Evolutionary conservation across 2,888 invertebrate genomes (phyloP), one percentile per base, ranked within the genome.

Genomic region (Tridacna gigas): DNA sequence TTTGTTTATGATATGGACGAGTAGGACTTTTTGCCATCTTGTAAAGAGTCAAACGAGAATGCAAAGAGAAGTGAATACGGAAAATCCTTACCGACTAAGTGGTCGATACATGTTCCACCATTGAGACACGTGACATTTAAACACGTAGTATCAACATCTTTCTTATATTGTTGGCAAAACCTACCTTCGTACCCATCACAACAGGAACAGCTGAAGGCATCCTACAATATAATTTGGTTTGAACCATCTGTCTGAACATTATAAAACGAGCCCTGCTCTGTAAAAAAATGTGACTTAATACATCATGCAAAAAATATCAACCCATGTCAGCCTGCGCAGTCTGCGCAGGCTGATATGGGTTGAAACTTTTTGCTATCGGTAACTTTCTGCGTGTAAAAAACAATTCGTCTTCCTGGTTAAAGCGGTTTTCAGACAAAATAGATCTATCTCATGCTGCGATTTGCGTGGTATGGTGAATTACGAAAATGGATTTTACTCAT

Each of bases 91-190:
- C 37, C 37, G 37, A 37, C 37, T 37, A 37, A 37, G 37, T 37
- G 37, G n/a, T 45, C 67, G 45, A 45, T 45, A n/a, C 67, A 67
- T n/a, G 67, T 67, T 20, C 67, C 67, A 0, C 67, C 67, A n/a
- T 67, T 26, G 37, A 45, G 67, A 45, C 67, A 67, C 5, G 37
- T 45, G 13, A 45, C 45, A 45, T 67, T 37, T 67, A 37, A 12
- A 67, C 67, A 67, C 0, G 4, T 45, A 18, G 45, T 45, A 37
- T 45, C 37, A 37, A n/a, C 45, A 12, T n/a, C n/a, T 25, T 26
- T 26, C 4, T 37, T 67, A 2, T 45, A n/a, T 2, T 26, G 2
- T 28, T 67, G 45, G 22, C 67, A 67, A 28, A 45, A 20, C 5
- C 11, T 45, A 13, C 67, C 67, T 0, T 4, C n/a, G 45, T 67